Evolutionary conservation across 2,888 invertebrate genomes (phyloP).

Genomic region (Octodonta nipae): DNA sequence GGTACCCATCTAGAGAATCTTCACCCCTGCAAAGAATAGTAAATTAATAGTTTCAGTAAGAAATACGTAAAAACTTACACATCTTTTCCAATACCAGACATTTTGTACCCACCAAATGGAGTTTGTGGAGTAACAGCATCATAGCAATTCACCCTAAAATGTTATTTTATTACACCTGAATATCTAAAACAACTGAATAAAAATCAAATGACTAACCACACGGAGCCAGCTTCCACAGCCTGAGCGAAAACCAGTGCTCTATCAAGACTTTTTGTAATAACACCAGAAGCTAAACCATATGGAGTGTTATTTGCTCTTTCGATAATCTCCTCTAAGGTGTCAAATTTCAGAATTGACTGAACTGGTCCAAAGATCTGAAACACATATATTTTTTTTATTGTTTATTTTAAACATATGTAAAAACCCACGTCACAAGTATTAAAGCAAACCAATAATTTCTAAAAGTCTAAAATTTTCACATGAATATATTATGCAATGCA

Average conservation of each 20-base stretch:
- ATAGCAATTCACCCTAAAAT: conserved; percentile 59
- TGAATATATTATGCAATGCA: no score
- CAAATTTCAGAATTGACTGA: conserved; percentile 72
- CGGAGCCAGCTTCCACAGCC: conserved; percentile 63
- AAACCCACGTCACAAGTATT: no score
- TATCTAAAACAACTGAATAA: conserved; percentile 3
- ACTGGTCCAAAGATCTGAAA: conserved; percentile 83
- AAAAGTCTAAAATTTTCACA: no score
- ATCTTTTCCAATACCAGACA: conserved; percentile 77
- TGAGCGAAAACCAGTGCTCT: conserved; percentile 62
- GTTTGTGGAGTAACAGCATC: conserved; percentile 58
- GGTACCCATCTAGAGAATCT: conserved; percentile 1
- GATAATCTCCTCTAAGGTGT: conserved; percentile 63
- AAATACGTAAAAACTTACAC: conserved; percentile 39
- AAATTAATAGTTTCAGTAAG: background rate
- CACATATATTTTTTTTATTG: no score
- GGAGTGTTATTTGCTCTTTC: conserved; percentile 66
- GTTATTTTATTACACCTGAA: conserved; percentile 5
- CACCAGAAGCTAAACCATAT: conserved; percentile 72
- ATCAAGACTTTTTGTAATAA: conserved; percentile 67
- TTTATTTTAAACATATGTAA: no score
- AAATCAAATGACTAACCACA: conserved; percentile 47
- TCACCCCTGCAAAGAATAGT: conserved; percentile 1
- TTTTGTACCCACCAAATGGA: conserved; percentile 81
- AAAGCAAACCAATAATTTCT: no score